Evolutionary conservation across 35 echinoderm and acorn worm species (phyloP).

Genomic region (Apostichopus japonicus): DNA sequence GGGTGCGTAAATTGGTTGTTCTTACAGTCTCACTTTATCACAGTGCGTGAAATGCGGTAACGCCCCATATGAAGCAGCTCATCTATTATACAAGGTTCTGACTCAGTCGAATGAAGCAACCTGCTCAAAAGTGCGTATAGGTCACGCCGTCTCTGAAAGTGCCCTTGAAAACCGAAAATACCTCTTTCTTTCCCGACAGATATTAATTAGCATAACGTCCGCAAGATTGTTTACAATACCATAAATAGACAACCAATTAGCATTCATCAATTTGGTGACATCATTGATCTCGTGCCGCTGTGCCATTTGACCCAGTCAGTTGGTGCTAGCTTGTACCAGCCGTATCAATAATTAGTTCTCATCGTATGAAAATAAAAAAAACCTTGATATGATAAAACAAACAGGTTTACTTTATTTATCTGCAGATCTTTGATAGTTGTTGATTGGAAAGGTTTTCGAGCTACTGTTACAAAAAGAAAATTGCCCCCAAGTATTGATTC

Average conservation of each 20-base stretch:
- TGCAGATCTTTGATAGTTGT: not conserved
- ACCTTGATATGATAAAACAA: not conserved
- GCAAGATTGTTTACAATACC: not conserved
- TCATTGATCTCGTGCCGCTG: not conserved
- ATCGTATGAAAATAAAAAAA: not conserved
- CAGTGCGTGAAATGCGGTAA: too few relatives aligned
- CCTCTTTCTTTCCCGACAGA: not conserved
- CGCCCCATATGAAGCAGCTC: too few relatives aligned
- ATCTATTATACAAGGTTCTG: too few relatives aligned
- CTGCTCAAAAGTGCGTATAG: too few relatives aligned
- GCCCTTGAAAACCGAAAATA: not conserved
- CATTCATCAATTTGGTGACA: not conserved
- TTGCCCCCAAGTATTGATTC: conserved; percentile 14
- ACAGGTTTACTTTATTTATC: not conserved
- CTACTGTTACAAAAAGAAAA: conserved; percentile 43
- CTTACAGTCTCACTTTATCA: too few relatives aligned
- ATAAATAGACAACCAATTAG: not conserved
- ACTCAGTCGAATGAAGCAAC: too few relatives aligned
- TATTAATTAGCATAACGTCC: not conserved
- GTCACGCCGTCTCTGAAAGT: too few relatives aligned
- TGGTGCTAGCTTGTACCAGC: not conserved
- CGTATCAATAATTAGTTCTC: not conserved
- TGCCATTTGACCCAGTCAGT: not conserved
- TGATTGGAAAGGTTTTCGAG: not conserved
- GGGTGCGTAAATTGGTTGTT: too few relatives aligned